A percentile compares a stretch with the other conserved stretches of the same genome.
Conservation (phyloP, 2,888 invertebrate genomes). For the Geophilus truncorum region DNA sequence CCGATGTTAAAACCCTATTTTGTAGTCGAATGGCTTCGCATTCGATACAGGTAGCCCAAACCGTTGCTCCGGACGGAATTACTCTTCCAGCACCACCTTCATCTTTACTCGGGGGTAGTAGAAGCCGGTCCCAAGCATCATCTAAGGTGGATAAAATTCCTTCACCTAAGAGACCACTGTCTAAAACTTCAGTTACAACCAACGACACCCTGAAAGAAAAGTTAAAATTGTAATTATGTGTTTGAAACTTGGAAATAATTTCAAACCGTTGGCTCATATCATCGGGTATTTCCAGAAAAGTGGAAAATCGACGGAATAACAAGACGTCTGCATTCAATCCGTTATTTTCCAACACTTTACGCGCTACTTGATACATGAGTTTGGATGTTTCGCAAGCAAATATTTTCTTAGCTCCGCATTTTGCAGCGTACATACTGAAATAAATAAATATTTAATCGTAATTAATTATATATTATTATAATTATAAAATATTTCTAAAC, state of each 20-base stretch:
- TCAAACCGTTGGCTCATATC: slow-evolving; percentile 56
- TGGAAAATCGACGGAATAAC: slow-evolving; percentile 59
- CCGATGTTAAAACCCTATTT: slow-evolving; percentile 47
- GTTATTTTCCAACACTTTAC: slow-evolving; percentile 56
- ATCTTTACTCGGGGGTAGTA: slow-evolving; percentile 35
- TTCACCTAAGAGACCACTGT: slow-evolving; percentile 74
- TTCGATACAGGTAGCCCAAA: slow-evolving; percentile 61
- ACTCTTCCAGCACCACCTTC: slow-evolving; percentile 43
- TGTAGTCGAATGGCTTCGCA: slow-evolving; percentile 54
- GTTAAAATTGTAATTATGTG: slow-evolving; percentile 32
- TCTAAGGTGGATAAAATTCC: slow-evolving; percentile 60
- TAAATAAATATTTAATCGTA: slow-evolving; percentile 26
- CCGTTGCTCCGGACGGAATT: slow-evolving; percentile 45
- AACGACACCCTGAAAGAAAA: slow-evolving; percentile 55
- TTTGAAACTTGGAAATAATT: background rate
- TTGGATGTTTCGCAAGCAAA: slow-evolving; percentile 65
- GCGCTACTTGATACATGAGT: slow-evolving; percentile 59
- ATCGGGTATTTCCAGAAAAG: slow-evolving; percentile 52
- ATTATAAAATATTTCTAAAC: too few relatives aligned
- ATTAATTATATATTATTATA: background rate
- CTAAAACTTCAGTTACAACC: slow-evolving; percentile 71
- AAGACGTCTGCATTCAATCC: slow-evolving; percentile 49
- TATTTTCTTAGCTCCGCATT: slow-evolving; percentile 55
- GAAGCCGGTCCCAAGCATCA: slow-evolving; percentile 63
- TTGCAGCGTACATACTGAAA: slow-evolving; percentile 59